Base-by-base conservation (phyloP, 2,888 invertebrate genomes). In the Nymphalis urticae region DNA sequence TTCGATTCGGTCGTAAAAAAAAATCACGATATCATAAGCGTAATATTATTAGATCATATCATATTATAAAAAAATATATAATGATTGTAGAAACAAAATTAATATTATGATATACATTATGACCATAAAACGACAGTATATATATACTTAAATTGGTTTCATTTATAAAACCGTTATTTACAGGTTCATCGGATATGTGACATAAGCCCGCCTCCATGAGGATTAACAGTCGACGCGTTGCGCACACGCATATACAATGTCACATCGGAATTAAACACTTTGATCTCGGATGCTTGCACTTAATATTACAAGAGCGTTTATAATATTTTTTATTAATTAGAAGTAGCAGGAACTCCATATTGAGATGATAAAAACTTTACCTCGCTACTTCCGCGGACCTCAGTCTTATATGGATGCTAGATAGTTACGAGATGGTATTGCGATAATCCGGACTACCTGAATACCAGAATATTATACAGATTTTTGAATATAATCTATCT, bases 91-190 rank as follows among this genome's bases (percentile, higher is more conserved):
- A 13, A 13, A 42, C 42, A 2, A 42, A 42, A 42, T 42, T 42
- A 10, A 4, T 42, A 42, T 42, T 13, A 4, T 4, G 42, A 0
- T 42, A 32, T 6, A 13, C 42, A 42, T 42, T 42, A 42, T 42
- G 0, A 10, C 36, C 9, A 13, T 42, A 42, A 3, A 42, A 13
- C 10, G 13, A 4, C 36, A 16, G 6, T 24, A 32, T 17, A 8
- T 42, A 32, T 27, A 27, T 32, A 56, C 17, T 56, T n/a, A 32
- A 54, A 16, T 56, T 17, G 21, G 1, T 53, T 53, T 24, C 53
- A 17, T 56, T n/a, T 66, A 63, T 75, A 75, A 75, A 77, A 79
- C 82, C 77, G 82, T 82, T 82, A 82, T 59, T 77, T 73, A 69
- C 70, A 36, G 64, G 72, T 74, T 72, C 76, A 73, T 71, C 68